These are phyloP conservation scores for Drosophila hamatofila DNA, from an alignment of 2,888 invertebrate species.

Conservation along the genomic window DNA sequence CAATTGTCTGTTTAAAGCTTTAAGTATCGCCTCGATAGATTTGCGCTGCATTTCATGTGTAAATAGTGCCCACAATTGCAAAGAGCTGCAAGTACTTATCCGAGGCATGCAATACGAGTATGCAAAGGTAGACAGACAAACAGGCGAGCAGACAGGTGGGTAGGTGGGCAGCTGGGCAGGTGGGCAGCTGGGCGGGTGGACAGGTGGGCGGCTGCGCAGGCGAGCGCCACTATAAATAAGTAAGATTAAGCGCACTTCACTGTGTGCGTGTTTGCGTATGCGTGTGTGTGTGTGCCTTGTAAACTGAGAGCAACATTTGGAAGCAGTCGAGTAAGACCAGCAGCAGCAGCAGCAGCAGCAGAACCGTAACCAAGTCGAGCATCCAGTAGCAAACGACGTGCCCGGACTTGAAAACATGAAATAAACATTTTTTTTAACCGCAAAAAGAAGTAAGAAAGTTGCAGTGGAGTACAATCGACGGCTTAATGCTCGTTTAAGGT, in stretches of 20 bases:
- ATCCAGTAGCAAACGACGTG: slow-evolving; percentile 65
- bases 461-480: background rate
- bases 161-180: background rate
- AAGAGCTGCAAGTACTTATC: slow-evolving; percentile 52
- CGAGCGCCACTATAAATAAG: slow-evolving; percentile 69
- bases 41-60: slow-evolving; percentile 48
- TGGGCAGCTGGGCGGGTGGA: slow-evolving; percentile 15
- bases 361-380: slow-evolving; percentile 39
- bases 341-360: slow-evolving; percentile 19
- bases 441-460: slow-evolving; percentile 5
- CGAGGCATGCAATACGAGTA: slow-evolving; percentile 38
- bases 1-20: slow-evolving; percentile 39
- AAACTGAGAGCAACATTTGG: slow-evolving; percentile 51
- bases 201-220: slow-evolving; percentile 9
- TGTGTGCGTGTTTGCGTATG: slow-evolving; percentile 4
- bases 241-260: slow-evolving; percentile 76
- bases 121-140: slow-evolving; percentile 24
- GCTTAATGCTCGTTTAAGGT: background rate
- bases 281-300: slow-evolving; percentile 31
- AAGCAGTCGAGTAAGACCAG: slow-evolving; percentile 22
- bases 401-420: slow-evolving; percentile 73
- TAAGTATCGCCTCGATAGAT: slow-evolving; percentile 51
- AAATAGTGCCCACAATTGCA: slow-evolving; percentile 42
- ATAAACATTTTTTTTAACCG: slow-evolving; percentile 71
- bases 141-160: slow-evolving; percentile 18